Percentiles rank a stretch among this genome's conserved stretches.
Evolutionary conservation across 2,113 vertebrate genomes (phyloP).

Genomic region (Natator depressus): DNA sequence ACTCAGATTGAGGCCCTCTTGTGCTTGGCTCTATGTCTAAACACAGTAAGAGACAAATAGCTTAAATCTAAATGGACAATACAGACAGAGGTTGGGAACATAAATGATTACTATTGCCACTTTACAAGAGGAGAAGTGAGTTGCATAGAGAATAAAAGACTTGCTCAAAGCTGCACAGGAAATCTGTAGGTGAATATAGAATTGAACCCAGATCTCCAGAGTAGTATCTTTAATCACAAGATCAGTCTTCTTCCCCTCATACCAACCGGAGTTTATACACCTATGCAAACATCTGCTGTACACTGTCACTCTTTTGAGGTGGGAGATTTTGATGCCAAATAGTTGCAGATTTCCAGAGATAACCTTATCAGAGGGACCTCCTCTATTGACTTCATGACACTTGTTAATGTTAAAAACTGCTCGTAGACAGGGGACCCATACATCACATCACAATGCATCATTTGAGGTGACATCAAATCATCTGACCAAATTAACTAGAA

Average conservation of each 20-base stretch:
- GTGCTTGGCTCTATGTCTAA: neutral
- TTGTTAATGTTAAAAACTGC: neutral
- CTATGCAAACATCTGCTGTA: neutral
- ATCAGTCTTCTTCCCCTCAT: neutral
- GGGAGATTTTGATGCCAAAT: neutral
- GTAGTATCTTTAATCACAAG: neutral
- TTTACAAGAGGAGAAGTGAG: neutral
- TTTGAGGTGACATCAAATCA: conserved; percentile 20
- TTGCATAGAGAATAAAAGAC: neutral
- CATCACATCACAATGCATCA: neutral
- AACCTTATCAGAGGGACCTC: neutral
- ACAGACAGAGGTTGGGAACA: neutral
- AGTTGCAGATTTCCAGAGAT: neutral
- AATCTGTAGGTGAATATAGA: neutral
- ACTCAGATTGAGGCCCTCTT: no score
- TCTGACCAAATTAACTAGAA: neutral
- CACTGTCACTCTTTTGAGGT: neutral
- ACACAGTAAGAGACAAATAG: neutral
- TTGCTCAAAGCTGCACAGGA: neutral
- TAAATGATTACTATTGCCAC: neutral
- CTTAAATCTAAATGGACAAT: neutral
- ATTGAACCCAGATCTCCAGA: neutral
- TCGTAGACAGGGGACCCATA: neutral
- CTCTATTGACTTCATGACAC: neutral
- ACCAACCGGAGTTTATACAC: neutral